Conservation (phyloP, 2,113 vertebrate genomes). For the Apistogramma diplotaenia region DNA sequence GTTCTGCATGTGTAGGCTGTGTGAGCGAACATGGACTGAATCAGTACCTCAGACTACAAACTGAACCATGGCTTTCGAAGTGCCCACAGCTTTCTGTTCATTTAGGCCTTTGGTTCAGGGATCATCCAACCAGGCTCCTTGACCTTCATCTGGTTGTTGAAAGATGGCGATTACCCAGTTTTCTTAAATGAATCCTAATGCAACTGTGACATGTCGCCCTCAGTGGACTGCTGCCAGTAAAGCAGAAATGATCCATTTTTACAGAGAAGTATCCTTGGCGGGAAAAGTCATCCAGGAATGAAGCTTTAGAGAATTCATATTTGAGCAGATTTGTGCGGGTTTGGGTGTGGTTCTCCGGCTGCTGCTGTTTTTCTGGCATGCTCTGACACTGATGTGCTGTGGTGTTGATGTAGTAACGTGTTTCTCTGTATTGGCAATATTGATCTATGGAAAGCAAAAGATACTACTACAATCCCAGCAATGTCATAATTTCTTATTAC, state of each 20-base stretch:
- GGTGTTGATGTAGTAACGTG: slow-evolving; percentile 2
- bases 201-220: not conserved
- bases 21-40: too few species aligned
- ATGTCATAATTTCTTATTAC: not conserved
- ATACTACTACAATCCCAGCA: not conserved
- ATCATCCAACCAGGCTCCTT: not conserved
- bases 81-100: not conserved
- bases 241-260: not conserved
- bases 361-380: slow-evolving; percentile 17
- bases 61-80: not conserved
- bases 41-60: too few species aligned
- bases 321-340: not conserved
- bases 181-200: not conserved
- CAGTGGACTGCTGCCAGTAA: not conserved
- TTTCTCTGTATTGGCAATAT: slow-evolving; percentile 14
- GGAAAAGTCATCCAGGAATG: slow-evolving; percentile 23
- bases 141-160: not conserved
- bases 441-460: slow-evolving; percentile 33
- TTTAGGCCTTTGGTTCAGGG: not conserved
- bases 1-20: not conserved
- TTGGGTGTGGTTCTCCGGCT: slow-evolving; percentile 14
- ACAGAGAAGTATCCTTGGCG: slow-evolving; percentile 62
- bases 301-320: slow-evolving; percentile 8
- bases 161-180: rapidly evolving
- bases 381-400: slow-evolving; percentile 7